Percentiles rank a stretch among this genome's conserved stretches.
Evolutionary conservation across 2,888 invertebrate genomes (phyloP).

Genomic region (Limnephilus marmoratus): DNA sequence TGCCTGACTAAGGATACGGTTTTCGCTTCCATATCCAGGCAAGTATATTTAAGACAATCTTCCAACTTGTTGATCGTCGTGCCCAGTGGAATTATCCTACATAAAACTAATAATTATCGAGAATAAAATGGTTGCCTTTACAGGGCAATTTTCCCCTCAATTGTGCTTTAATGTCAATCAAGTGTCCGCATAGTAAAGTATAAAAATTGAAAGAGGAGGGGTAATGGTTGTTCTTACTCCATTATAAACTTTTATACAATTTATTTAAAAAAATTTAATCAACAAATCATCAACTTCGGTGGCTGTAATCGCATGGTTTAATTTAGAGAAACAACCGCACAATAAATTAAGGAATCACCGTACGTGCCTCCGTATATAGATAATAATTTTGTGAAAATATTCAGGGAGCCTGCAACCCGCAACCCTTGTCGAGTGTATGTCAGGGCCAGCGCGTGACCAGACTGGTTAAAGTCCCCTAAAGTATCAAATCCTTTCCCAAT

Average conservation of each 20-base stretch:
- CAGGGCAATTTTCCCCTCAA: background rate
- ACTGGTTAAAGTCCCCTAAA: conserved; percentile 14
- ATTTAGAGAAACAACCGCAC: conserved; percentile 41
- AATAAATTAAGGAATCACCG: conserved; percentile 47
- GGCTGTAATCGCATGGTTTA: conserved; percentile 25
- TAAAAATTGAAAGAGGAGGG: no score
- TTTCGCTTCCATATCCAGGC: no score
- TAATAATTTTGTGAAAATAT: conserved; percentile 51
- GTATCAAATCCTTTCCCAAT: conserved; percentile 29
- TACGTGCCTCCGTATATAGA: conserved; percentile 48
- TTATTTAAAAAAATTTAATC: background rate
- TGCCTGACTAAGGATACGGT: no score
- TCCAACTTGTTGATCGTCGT: no score
- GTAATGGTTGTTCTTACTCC: background rate
- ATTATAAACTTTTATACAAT: background rate
- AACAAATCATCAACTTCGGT: background rate
- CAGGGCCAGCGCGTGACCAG: conserved; percentile 37
- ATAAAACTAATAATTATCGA: background rate
- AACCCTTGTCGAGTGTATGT: conserved; percentile 51
- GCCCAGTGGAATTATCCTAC: no score
- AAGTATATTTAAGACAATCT: no score
- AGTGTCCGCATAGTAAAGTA: background rate
- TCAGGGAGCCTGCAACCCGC: conserved; percentile 19
- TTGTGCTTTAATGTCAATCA: background rate
- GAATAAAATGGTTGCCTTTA: background rate